Base-by-base conservation (phyloP, 92 coral and sea anemone genomes). In the Zoanthus gigantus region DNA sequence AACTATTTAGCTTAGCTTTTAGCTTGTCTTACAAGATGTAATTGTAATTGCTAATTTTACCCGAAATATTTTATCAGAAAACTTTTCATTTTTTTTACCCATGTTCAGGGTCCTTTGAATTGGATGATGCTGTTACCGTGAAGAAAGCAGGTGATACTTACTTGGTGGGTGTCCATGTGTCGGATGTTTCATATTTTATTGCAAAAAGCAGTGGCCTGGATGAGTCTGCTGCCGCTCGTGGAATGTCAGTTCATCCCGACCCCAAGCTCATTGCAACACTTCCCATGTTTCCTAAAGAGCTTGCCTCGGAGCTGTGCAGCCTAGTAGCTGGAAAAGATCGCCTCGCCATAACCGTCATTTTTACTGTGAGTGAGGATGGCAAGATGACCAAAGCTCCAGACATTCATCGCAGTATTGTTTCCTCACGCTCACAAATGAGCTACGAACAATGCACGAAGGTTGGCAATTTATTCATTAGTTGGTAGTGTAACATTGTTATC, bases 41-140 rank as follows among this genome's bases (percentile, higher is more conserved):
- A 37, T 37, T 4, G 4, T 37, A 37, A 37, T 37, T 37, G 42
- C 42, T 37, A 37, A 37, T 37, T 4, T 16, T 58, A 58, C 6
- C 6, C 5, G 6, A 14, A 58, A 58, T 18, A 14, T 58, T 54
- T 0, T 16, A 9, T 53, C 11, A 5, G 7, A 23, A 3, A 12
- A 12, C 61, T n/a, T 18, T 65, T 42, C 23, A 11, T 28, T 16
- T 23, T 23, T 48, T 15, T 80, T 6, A 18, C 34, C 1, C 42
- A 3, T 12, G 5, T 14, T 9, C 72, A 30, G 87, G 87, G 9
- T 92, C 91, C 12, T 76, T 89, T 32, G 99, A 96, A 76, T 86
- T 96, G n/a, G 99, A 96, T 79, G 98, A 96, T 63, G 99, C 99
- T 15, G 76, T 96, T 32, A 96, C 94, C 79, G 85, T 92, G 15